A percentile compares a stretch with the other conserved stretches of the same genome.
phyloP scores from a whole-genome alignment of 2,797 vertebrate genomes.

The Catharus ustulatus region DNA sequence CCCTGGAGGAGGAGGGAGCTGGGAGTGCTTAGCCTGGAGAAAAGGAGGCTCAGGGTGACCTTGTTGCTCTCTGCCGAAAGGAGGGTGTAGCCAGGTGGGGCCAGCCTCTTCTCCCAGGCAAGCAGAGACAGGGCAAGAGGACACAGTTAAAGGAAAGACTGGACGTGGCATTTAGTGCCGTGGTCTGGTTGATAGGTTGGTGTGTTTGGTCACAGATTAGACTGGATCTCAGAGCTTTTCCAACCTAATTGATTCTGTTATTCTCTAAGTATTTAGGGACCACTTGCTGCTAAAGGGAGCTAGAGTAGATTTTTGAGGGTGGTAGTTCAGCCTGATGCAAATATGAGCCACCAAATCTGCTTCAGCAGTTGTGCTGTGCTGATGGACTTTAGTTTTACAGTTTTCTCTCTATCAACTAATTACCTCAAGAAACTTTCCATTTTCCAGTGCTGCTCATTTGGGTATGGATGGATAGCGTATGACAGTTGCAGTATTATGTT shows the following conservation, averaged over 20 bases:
- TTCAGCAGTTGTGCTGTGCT: neutral
- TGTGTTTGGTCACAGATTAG: neutral
- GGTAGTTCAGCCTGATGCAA: neutral
- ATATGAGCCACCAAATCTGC: neutral
- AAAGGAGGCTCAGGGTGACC: neutral
- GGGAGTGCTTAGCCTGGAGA: neutral
- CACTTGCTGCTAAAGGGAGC: neutral
- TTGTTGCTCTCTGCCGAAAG: neutral
- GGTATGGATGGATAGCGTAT: neutral
- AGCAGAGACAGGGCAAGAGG: neutral
- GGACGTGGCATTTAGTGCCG: neutral
- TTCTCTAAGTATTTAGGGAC: neutral
- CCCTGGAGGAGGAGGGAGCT: too few relatives aligned
- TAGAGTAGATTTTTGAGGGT: neutral
- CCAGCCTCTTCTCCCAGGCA: neutral
- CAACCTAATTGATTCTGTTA: neutral
- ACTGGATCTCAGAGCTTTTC: neutral
- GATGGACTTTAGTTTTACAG: neutral
- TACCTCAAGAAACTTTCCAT: neutral
- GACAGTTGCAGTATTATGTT: neutral
- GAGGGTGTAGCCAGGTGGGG: neutral
- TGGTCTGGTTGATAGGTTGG: neutral
- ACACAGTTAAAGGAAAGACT: neutral
- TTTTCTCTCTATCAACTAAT: neutral
- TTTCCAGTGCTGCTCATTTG: neutral